Conservation (phyloP, 2,113 vertebrate genomes). For the Aldabrachelys gigantea region DNA sequence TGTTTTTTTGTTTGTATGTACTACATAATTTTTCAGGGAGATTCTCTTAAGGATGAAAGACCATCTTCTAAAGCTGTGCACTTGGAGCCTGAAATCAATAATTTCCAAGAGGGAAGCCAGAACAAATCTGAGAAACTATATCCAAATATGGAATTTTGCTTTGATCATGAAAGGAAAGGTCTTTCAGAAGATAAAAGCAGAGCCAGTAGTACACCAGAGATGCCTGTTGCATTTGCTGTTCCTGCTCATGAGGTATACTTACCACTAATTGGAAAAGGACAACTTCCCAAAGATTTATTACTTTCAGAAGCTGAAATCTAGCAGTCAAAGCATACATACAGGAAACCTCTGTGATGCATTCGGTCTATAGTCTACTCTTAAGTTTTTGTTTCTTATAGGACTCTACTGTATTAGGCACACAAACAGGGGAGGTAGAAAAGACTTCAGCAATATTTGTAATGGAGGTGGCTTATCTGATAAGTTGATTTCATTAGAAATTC, state of each 20-base stretch:
- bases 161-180: constrained; percentile 73
- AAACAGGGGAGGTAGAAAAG: background rate
- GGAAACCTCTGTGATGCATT: background rate
- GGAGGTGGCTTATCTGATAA: background rate
- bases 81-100: constrained; percentile 74
- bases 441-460: background rate
- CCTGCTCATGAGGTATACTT: constrained; percentile 61
- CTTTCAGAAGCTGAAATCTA: background rate
- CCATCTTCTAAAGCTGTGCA: constrained; percentile 77
- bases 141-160: constrained; percentile 76
- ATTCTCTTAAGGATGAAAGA: background rate
- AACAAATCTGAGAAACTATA: constrained; percentile 49
- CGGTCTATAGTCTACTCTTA: background rate
- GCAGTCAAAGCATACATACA: rapidly evolving
- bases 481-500: background rate
- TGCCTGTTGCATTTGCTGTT: constrained; percentile 69
- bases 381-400: background rate
- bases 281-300: background rate
- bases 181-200: constrained; percentile 34
- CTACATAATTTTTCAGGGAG: constrained; percentile 27
- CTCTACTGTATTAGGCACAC: background rate
- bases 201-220: constrained; percentile 21
- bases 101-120: constrained; percentile 59
- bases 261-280: background rate
- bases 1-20: background rate